Base-by-base conservation (phyloP, 2,797 vertebrate genomes). In the Gymnoscopelus microlampas region DNA sequence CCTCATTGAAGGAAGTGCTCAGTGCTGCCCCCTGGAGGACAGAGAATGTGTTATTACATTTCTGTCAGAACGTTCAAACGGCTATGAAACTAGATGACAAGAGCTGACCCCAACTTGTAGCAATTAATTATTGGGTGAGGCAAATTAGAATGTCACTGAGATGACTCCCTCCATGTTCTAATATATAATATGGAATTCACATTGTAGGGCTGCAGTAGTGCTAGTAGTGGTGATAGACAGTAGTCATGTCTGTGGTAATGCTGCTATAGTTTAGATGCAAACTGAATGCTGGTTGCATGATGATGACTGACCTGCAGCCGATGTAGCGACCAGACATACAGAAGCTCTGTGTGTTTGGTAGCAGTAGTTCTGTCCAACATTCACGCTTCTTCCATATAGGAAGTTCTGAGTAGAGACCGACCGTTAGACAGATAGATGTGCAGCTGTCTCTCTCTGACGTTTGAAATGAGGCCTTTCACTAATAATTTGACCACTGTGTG, bases 271-370 rank as follows among this genome's bases (percentile, higher is more conserved):
- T 85, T 85, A 88, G 82, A 87, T 77, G 81, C 85, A 92, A 89
- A 90, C 89, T 92, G 92, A 94, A 92, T 92, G 90, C 86, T 92
- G 88, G 81, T 88, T 92, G 94, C 94, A 94, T 93, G 93, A 92
- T 89, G 86, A 88, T 73, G 32, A 80, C 91, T 92, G 93, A 92
- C 93, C 93, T 94, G 94, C 92, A 94, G 94, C 77, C 74, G 79
- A 84, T 84, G 81, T 78, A 80, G 83, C 79, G 51, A 75, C 70
- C 57, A 51, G 80, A 81, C 62, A 54, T 65, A 11, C 66, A 77
- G 68, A 71, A 74, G 48, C 73, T 76, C 80, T 81, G 76, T 85
- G 82, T 86, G 59, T 73, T 59, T 64, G 62, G 67, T 84, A 69
- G 48, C 15, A 70, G 54, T 63, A 44, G 54, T 71, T 77, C 39